Evolutionary conservation across 2,888 invertebrate species (phyloP), one percentile per base, ranked within the genome.

Genomic region (Palloptera scutellata): DNA sequence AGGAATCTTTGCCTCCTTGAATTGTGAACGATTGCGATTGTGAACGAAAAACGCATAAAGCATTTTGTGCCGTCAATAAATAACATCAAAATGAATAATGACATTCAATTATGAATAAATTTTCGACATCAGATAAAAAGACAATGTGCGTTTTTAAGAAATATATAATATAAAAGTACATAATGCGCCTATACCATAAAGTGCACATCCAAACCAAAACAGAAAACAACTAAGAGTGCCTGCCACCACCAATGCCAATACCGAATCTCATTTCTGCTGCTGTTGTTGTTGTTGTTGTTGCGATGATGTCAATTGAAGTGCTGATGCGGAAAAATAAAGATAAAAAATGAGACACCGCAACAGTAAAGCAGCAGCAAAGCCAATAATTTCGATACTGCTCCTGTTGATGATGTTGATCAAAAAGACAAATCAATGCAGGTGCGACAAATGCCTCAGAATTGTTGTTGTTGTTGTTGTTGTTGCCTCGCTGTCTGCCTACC

Each of bases 281-380:
- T 30, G 3, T 30, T 30, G 30, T 6, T 30, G 30, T 6, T 30
- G 30, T 30, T 30, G 30, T 30, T 30, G 30, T 30, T 30, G 12
- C 1, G 41, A 51, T 41, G 61, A 63, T 67, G 67, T 67, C 67
- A 64, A 64, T 68, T 64, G 64, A 61, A 61, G 68, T 68, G 68
- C 64, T 64, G 68, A 68, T 68, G 68, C 64, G 68, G 68, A 68
- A 68, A 61, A 64, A 62, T 68, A 60, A 57, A 68, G 64, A 68
- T 68, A 68, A 68, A 68, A 68, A 68, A 68, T 68, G 55, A 61
- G 41, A 43, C 54, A 55, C 54, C 54, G 66, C 66, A 61, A 52
- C 51, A 41, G 61, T 58, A 59, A 48, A 65, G 20, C n/a, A 40
- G 17, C 64, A 53, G 11, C 59, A 51, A 4, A 48, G 20, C 17